A percentile compares a stretch with the other conserved stretches of the same genome.
These are phyloP conservation scores for Mastomys natalensis DNA, from an alignment of 2,113 vertebrate genomes.

Conservation along the genomic window DNA sequence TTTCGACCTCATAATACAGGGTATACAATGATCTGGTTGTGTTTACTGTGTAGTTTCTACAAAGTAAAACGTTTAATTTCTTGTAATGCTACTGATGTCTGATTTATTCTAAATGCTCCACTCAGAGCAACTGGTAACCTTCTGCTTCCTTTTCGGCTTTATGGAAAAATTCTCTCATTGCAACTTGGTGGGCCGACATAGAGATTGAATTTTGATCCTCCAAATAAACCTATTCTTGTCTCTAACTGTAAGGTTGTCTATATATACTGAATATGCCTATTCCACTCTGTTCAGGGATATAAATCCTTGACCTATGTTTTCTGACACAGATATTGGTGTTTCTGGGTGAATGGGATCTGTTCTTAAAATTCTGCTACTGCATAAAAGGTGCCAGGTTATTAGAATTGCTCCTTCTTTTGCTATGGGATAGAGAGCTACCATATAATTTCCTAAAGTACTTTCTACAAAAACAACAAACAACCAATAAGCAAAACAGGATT, in stretches of 20 bases:
- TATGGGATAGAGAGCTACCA: too few relatives aligned
- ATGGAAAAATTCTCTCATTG: not conserved
- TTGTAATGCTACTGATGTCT: not conserved
- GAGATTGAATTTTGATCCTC: not conserved
- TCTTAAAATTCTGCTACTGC: not conserved
- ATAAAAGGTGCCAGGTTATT: too few relatives aligned
- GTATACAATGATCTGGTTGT: not conserved
- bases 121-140: not conserved
- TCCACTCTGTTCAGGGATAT: not conserved
- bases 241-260: not conserved
- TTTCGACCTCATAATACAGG: not conserved
- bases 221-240: not conserved
- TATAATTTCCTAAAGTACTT: not conserved
- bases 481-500: too few relatives aligned
- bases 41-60: not conserved
- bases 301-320: not conserved
- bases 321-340: not conserved
- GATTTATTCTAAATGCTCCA: not conserved
- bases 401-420: not conserved
- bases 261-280: fast-evolving
- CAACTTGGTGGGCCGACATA: not conserved
- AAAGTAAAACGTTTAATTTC: not conserved
- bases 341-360: not conserved
- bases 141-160: not conserved
- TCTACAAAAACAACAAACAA: not conserved